These are phyloP conservation scores for Periplaneta americana DNA, from an alignment of 1,140 invertebrate genomes.

Conservation along the genomic window DNA sequence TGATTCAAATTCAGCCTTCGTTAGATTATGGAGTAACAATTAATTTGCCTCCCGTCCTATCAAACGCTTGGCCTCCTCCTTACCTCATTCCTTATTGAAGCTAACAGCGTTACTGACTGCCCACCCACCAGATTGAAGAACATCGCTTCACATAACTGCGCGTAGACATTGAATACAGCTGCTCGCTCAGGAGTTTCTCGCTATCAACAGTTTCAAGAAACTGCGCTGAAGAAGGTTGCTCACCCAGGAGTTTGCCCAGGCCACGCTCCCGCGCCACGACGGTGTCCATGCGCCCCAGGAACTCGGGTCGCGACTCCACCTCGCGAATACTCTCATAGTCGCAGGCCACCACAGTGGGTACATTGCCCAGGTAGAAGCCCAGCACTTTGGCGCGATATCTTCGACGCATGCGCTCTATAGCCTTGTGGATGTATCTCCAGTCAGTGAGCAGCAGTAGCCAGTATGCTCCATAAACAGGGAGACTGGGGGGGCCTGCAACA, in stretches of 20 bases:
- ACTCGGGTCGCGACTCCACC: constrained; percentile 35
- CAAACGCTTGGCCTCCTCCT: too few species aligned
- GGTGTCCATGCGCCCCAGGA: constrained; percentile 35
- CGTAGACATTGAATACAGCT: too few species aligned
- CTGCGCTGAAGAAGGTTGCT: too few species aligned
- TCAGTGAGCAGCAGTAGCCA: constrained; percentile 28
- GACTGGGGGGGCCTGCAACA: constrained; percentile 24
- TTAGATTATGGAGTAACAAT: too few species aligned
- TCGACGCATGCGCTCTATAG: constrained; percentile 24
- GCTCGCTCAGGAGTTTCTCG: too few species aligned
- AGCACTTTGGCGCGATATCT: constrained; percentile 41
- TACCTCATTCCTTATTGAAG: too few species aligned
- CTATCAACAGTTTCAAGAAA: too few species aligned
- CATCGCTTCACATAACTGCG: too few species aligned
- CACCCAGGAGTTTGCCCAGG: constrained; percentile 27
- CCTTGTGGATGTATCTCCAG: constrained; percentile 27
- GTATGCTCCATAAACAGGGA: constrained; percentile 31
- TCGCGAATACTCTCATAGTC: constrained; percentile 36
- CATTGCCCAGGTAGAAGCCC: constrained; percentile 36
- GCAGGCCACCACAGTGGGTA: constrained; percentile 34
- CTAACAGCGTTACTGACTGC: too few species aligned
- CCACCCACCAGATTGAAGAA: too few species aligned
- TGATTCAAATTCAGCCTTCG: too few species aligned
- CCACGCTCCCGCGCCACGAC: constrained; percentile 23
- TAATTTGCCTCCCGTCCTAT: too few species aligned